Conservation (phyloP, 2,113 vertebrate species). For the Talpa occidentalis region DNA sequence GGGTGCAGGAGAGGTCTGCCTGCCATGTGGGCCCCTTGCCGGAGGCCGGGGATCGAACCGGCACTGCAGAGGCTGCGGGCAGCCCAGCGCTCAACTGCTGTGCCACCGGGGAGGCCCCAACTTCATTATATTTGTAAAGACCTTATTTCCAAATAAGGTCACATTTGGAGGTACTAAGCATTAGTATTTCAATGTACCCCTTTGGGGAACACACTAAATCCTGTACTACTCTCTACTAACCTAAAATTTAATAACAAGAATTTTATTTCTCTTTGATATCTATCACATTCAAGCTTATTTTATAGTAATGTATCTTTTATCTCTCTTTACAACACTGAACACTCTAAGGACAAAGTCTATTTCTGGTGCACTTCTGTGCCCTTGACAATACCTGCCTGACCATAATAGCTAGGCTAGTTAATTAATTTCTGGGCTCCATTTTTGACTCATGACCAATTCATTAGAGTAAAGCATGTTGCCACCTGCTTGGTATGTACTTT, state of each 20-base stretch:
- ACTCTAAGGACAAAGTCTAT: not conserved
- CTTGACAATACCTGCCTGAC: not conserved
- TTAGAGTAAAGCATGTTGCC: not conserved
- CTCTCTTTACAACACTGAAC: not conserved
- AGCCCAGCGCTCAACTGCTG: too few relatives aligned
- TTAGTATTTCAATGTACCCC: not conserved
- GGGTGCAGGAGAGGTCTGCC: too few relatives aligned
- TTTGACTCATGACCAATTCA: not conserved
- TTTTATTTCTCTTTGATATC: not conserved
- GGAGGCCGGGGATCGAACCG: too few relatives aligned
- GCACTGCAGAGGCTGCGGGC: too few relatives aligned
- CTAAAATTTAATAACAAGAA: not conserved
- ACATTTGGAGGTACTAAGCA: not conserved
- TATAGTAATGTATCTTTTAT: not conserved
- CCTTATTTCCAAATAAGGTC: not conserved
- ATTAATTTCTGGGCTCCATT: not conserved
- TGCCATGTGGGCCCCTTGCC: too few relatives aligned
- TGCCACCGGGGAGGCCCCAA: too few relatives aligned
- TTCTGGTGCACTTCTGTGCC: not conserved
- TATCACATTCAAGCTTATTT: not conserved
- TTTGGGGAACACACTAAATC: not conserved
- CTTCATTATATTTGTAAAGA: not conserved
- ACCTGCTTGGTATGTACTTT: not conserved
- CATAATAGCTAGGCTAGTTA: not conserved
- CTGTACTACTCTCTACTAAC: not conserved